These are phyloP conservation scores for Lymantria monacha DNA, from an alignment of 2,888 invertebrate species.

Conservation along the genomic window DNA sequence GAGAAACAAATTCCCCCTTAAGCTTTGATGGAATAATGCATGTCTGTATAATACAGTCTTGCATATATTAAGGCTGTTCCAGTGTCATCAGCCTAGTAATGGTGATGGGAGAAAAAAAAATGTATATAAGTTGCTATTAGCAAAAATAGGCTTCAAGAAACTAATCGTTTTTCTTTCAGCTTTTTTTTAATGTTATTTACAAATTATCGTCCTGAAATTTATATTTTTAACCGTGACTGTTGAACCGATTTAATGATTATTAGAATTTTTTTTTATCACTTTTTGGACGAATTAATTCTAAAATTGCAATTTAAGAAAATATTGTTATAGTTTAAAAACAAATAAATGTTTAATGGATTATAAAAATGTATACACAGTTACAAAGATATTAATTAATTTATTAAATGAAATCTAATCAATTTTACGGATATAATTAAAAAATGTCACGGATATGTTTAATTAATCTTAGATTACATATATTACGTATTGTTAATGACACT, in stretches of 20 bases:
- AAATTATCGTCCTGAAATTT: background rate
- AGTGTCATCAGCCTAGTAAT: constrained; percentile 25
- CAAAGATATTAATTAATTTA: background rate
- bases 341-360: constrained; percentile 8
- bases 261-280: background rate
- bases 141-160: constrained; percentile 16
- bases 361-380: constrained; percentile 11
- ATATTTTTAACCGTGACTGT: constrained; percentile 1
- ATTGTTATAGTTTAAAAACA: background rate
- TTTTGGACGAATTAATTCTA: background rate
- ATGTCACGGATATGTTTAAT: background rate
- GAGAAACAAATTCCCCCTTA: constrained; percentile 23
- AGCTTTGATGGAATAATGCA: constrained; percentile 35
- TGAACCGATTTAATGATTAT: constrained; percentile 4
- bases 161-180: constrained; percentile 42
- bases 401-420: constrained; percentile 10
- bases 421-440: constrained; percentile 7
- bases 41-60: constrained; percentile 33
- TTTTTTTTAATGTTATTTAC: constrained; percentile 4
- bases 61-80: constrained; percentile 22
- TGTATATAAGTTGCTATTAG: constrained; percentile 24
- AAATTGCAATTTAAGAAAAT: background rate
- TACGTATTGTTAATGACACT: no score
- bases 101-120: constrained; percentile 40
- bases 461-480: no score